Conservation (phyloP, 2,113 vertebrate genomes). For the Hydropotes inermis region DNA sequence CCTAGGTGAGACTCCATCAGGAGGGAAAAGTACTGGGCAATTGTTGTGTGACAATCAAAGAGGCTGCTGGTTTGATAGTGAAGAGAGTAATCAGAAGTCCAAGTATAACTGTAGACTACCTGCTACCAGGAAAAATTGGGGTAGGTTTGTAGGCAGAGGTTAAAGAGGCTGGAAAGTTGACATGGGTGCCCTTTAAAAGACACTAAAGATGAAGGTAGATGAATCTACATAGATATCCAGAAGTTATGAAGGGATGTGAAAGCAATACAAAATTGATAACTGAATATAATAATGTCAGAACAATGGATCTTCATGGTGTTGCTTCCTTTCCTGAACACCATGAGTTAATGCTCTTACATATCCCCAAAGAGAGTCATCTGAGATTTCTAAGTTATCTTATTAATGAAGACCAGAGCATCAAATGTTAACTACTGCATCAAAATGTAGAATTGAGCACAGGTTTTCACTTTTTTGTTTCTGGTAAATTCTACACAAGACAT, state of each 20-base stretch:
- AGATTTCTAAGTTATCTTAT: neutral
- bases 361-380: neutral
- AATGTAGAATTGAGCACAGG: neutral
- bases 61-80: neutral
- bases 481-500: neutral
- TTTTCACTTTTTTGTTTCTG: neutral
- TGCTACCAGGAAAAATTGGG: neutral
- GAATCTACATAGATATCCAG: neutral
- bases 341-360: neutral
- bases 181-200: neutral
- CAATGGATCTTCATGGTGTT: fast-evolving
- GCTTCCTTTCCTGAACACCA: neutral
- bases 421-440: neutral
- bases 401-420: neutral
- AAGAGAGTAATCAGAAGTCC: neutral
- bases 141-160: neutral
- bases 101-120: neutral
- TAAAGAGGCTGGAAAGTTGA: neutral
- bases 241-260: neutral
- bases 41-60: neutral
- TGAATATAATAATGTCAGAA: neutral
- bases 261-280: neutral
- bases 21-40: neutral
- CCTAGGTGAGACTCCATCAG: neutral
- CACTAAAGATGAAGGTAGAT: neutral